Base-by-base conservation (phyloP, 1,140 invertebrate species). In the Centruroides vittatus region DNA sequence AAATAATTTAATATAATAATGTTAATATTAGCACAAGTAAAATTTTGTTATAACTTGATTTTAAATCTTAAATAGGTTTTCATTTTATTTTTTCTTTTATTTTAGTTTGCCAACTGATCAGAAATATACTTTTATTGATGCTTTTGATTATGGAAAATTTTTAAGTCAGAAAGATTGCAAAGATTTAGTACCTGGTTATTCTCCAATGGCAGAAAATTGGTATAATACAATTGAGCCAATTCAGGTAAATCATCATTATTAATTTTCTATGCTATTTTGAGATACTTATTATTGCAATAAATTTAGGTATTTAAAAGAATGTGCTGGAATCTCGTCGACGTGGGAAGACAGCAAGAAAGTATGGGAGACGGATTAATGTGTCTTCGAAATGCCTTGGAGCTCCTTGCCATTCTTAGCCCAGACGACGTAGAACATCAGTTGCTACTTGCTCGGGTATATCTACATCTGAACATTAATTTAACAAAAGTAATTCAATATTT, bases 251-350 rank as follows among this genome's bases (percentile, higher is more conserved):
- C 5, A 0, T 41, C 8, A 8, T 41, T 6, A 41, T 41, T 41
- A 2, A 6, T 6, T 41, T n/a, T 41, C 5, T 41, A 41, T 6
- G 36, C 0, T 41, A 23, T 41, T 41, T 41, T 41, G 8, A 41
- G 41, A 41, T 41, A 41, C 8, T 41, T 41, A 41, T 0, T 6
- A 41, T 41, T 2, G 23, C 23, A 41, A 41, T 41, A 41, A 41
- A 6, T 41, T 41, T 41, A 41, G 41, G 78, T 82, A 7, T 74
- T 83, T 59, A 73, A 76, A 65, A 71, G 78, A 66, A 81, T 84
- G 78, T 78, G 76, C 12, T 75, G 76, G 56, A 82, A 83, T 71
- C 73, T 84, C 49, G 78, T 82, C 67, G 70, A 78, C 46, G 78
- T 80, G 57, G 75, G 75, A 4, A 73, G 80, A 41, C 78, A 81